Base-by-base conservation (phyloP, 2,113 vertebrate species). In the Tauraco erythrolophus region DNA sequence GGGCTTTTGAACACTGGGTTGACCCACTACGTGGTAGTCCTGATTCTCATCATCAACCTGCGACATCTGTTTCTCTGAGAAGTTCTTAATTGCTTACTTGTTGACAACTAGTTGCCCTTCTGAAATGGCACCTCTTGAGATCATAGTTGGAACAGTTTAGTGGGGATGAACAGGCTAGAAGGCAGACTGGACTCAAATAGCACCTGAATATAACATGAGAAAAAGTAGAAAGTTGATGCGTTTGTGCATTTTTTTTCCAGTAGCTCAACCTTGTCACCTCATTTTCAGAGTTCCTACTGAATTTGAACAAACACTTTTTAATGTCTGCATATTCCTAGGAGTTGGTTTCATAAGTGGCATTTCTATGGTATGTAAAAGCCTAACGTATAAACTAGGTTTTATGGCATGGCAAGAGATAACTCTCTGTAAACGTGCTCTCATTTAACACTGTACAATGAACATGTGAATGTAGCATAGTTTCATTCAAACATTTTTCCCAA, bases 191-290 rank as follows among this genome's bases (percentile, higher is more conserved):
- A 72, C 70, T 95, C 80, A 72, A 91, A 65, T 89, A 48, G 11
- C 74, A 31, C 28, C 57, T 91, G 82, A 94, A 87, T 89, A 41
- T 64, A 94, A 94, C 80, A 92, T 91, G 84, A 96, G 80, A 89
- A 82, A 78, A 96, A 79, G 66, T 62, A 68, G 69, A 89, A 87
- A 61, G 74, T n/a, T 79, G 62, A 84, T 87, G n/a, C 7, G 2
- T 27, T 83, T 79, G 39, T 46, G 71, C 16, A 41, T 41, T 43
- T 86, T 84, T 84, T 92, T 75, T 33, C 62, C 48, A 85, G 18
- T 76, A 54, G 74, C 53, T 95, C 35, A 25, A 4, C 22, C 68
- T 82, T 2, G 9, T 74, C 41, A 57, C 45, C 45, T 89, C 1
- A 7, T 45, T 95, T 95, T 92, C 82, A 33, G 5, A 74, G 45